phyloP scores from a whole-genome alignment of 2,888 invertebrate genomes.

The Xanthia icteritia region DNA sequence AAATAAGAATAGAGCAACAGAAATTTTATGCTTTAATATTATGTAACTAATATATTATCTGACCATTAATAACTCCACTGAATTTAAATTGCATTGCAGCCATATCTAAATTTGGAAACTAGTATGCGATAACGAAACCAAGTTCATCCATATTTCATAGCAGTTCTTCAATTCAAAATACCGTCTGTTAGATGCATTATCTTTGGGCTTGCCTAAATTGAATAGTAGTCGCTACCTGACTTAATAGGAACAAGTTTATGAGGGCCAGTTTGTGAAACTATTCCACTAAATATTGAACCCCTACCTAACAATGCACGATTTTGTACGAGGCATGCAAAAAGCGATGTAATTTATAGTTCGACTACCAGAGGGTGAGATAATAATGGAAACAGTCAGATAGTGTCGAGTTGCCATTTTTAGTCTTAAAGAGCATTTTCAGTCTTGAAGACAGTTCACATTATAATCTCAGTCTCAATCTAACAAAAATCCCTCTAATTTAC shows the following conservation, averaged over 20 bases:
- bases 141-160: slow-evolving; percentile 50
- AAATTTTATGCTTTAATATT: background rate
- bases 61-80: slow-evolving; percentile 5
- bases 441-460: background rate
- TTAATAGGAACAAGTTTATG: slow-evolving; percentile 72
- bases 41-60: background rate
- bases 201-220: slow-evolving; percentile 59
- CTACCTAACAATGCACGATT: slow-evolving; percentile 77
- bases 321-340: slow-evolving; percentile 78
- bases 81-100: slow-evolving; percentile 10
- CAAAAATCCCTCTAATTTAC: background rate
- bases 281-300: slow-evolving; percentile 82
- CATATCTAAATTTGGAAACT: slow-evolving; percentile 30
- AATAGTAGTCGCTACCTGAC: slow-evolving; percentile 64
- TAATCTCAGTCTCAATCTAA: background rate
- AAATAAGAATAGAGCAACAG: background rate
- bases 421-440: slow-evolving; percentile 13
- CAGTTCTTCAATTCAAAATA: slow-evolving; percentile 22
- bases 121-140: slow-evolving; percentile 21
- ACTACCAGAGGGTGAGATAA: slow-evolving; percentile 66
- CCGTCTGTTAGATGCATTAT: slow-evolving; percentile 42
- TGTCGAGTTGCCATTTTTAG: slow-evolving; percentile 37
- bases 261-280: slow-evolving; percentile 80
- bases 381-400: slow-evolving; percentile 46
- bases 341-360: slow-evolving; percentile 78